Evolutionary conservation across 2,797 vertebrate genomes (phyloP), one percentile per base, ranked within the genome.

Genomic region (Lacerta viridis): DNA sequence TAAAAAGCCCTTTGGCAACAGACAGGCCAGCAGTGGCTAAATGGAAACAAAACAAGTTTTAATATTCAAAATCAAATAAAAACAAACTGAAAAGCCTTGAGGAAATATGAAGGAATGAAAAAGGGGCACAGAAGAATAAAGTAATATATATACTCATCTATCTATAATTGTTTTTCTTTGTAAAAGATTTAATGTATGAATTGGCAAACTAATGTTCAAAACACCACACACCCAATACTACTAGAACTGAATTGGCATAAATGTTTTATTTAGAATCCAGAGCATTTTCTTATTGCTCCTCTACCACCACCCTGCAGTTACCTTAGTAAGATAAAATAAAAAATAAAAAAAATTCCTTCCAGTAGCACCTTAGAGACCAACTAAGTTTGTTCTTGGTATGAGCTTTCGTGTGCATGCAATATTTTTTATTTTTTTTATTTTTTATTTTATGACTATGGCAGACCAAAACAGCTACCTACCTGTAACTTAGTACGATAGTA

Each of bases 41-140:
- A 84, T 25, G 0, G 0, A 88, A 92, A 88, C 6, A 4, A 82
- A 88, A 39, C 23, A 87, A 2, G 0, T 59, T 91, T 91, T 93
- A 15, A 55, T 81, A 39, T 2, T 41, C 5, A 89, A 86, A 89
- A 18, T 68, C 2, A 83, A 89, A 84, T 1, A 43, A 80, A 87
- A 90, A 89, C 5, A 87, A 64, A 2, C 6, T 84, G 89, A 20
- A 29, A 59, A 83, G 8, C 0, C 66, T 89, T 39, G 20, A 7
- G n/a, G 76, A 39, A 80, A 80, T 86, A 43, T 80, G 13, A 25
- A 71, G 72, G 33, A 78, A 72, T 87, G 68, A 5, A 90, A 86
- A 46, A 74, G 17, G 50, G 4, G 55, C 59, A 4, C 17, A 79
- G 15, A 72, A 55, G 29, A 64, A 83, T 9, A 13, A 33, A 87